A percentile compares a stretch with the other conserved stretches of the same genome.
These are phyloP conservation scores for Folsomia manolachei DNA, from an alignment of 2,888 invertebrate genomes.

Conservation along the genomic window DNA sequence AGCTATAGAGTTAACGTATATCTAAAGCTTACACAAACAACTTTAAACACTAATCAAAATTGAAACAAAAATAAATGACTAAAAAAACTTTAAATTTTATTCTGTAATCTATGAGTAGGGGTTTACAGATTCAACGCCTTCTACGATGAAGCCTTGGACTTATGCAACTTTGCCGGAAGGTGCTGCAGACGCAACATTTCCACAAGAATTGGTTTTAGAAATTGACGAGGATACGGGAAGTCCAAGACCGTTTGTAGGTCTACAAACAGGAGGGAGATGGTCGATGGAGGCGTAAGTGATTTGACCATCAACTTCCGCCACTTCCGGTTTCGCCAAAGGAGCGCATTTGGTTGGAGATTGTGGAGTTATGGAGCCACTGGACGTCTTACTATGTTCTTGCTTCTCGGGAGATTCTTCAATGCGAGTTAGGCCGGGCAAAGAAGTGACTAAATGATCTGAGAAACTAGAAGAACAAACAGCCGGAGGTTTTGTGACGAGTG, in stretches of 20 bases:
- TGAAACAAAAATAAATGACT: no score
- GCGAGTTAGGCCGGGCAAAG: conserved; percentile 11
- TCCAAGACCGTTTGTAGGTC: conserved; percentile 16
- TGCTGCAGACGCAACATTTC: conserved; percentile 29
- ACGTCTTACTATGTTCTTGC: conserved; percentile 25
- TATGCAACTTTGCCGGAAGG: conserved; percentile 36
- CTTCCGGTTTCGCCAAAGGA: not conserved
- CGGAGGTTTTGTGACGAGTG: not conserved
- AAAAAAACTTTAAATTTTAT: no score
- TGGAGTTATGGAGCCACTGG: conserved; percentile 22
- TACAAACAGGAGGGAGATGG: conserved; percentile 27
- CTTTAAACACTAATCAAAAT: no score
- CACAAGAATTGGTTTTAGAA: conserved; percentile 24
- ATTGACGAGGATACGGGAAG: not conserved
- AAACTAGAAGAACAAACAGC: not conserved
- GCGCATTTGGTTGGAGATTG: conserved; percentile 29
- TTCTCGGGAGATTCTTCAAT: conserved; percentile 51
- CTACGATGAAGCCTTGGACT: conserved; percentile 48
- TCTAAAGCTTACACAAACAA: no score
- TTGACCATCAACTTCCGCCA: conserved; percentile 30
- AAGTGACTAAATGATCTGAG: not conserved
- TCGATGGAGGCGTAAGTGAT: conserved; percentile 45
- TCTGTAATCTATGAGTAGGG: conserved; percentile 21
- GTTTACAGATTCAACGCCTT: conserved; percentile 39
- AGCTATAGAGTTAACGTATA: no score